Percentiles rank a stretch among this genome's conserved stretches.
Evolutionary conservation across 2,888 invertebrate genomes (phyloP).

Genomic region (Agrotis exclamationis): DNA sequence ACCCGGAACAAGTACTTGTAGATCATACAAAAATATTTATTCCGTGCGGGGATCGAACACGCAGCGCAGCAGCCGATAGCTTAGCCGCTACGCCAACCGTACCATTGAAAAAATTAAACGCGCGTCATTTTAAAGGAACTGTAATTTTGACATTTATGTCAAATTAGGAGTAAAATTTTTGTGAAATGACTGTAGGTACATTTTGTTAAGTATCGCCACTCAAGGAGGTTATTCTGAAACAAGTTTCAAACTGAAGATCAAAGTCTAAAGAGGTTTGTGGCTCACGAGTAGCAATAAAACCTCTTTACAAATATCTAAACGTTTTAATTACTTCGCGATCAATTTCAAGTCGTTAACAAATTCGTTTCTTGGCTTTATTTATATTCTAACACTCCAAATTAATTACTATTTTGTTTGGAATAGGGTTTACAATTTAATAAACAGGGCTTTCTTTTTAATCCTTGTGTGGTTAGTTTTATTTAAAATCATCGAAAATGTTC

Average conservation of each 20-base stretch:
- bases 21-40: too few relatives aligned
- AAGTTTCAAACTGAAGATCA: slow-evolving; percentile 19
- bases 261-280: slow-evolving; percentile 8
- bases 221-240: background rate
- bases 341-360: slow-evolving; percentile 38
- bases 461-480: background rate
- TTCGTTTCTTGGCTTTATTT: slow-evolving; percentile 34
- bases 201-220: background rate
- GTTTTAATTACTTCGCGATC: slow-evolving; percentile 50
- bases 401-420: slow-evolving; percentile 27
- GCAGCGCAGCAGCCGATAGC: too few relatives aligned
- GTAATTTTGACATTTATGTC: too few relatives aligned
- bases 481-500: too few relatives aligned
- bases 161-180: too few relatives aligned
- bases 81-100: too few relatives aligned
- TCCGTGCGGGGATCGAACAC: too few relatives aligned
- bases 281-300: slow-evolving; percentile 17
- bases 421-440: slow-evolving; percentile 8
- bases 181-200: background rate
- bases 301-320: slow-evolving; percentile 30
- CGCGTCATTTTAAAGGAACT: too few relatives aligned
- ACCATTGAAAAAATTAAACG: too few relatives aligned
- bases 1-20: too few relatives aligned
- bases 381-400: slow-evolving; percentile 26
- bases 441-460: background rate